Evolutionary conservation across 2,888 invertebrate genomes (phyloP).

Genomic region (Amiota mariae): DNA sequence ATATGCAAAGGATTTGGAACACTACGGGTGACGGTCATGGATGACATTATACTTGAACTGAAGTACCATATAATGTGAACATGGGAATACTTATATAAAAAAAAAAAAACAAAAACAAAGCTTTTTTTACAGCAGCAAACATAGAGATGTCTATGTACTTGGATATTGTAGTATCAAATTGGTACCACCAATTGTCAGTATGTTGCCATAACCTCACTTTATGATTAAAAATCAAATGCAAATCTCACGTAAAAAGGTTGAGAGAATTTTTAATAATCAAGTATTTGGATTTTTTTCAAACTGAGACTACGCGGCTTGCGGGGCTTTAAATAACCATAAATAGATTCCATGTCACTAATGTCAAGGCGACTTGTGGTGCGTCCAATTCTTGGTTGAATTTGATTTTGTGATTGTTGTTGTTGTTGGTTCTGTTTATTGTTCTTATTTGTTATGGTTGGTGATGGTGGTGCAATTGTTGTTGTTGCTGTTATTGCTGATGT

Average conservation of each 20-base stretch:
- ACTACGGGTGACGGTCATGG: slow-evolving; percentile 16
- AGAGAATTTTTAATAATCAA: slow-evolving; percentile 66
- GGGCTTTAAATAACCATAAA: slow-evolving; percentile 73
- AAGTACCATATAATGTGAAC: neutral
- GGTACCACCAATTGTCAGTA: neutral
- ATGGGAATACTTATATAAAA: too few relatives aligned
- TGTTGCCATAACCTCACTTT: slow-evolving; percentile 19
- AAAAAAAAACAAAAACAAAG: neutral
- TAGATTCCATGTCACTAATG: slow-evolving; percentile 73
- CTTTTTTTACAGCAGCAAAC: neutral
- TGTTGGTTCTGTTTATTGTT: slow-evolving; percentile 28
- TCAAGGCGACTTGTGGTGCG: slow-evolving; percentile 69
- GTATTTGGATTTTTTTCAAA: slow-evolving; percentile 72
- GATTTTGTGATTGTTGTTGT: slow-evolving; percentile 37
- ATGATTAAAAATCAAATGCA: slow-evolving; percentile 26
- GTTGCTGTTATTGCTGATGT: slow-evolving; percentile 36
- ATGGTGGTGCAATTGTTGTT: slow-evolving; percentile 34
- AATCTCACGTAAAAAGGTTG: slow-evolving; percentile 13
- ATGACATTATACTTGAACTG: neutral
- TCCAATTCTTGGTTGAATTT: slow-evolving; percentile 52
- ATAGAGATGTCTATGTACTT: neutral
- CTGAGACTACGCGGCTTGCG: slow-evolving; percentile 72
- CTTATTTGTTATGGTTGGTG: slow-evolving; percentile 40
- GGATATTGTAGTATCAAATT: neutral
- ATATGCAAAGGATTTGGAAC: neutral